phyloP scores from a whole-genome alignment of 1,140 invertebrate genomes.

The Penaeus indicus region DNA sequence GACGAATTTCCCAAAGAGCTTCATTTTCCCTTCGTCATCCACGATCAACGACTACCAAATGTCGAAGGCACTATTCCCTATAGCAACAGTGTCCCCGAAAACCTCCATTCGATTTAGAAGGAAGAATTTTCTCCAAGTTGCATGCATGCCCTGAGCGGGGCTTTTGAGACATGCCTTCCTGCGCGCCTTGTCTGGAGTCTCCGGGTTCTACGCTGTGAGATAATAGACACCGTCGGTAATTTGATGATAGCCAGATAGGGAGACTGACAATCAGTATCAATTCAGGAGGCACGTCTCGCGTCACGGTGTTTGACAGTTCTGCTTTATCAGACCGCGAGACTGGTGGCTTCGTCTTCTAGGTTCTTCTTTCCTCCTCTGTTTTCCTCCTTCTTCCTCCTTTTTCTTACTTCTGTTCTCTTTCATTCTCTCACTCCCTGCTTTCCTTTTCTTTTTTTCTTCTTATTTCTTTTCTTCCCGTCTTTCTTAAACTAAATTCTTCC shows the following conservation, averaged over 20 bases:
- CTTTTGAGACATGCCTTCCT: too few relatives aligned
- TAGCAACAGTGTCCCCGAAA: too few relatives aligned
- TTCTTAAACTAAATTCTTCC: neutral
- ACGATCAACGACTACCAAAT: too few relatives aligned
- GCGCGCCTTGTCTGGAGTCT: neutral
- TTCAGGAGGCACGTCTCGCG: slow-evolving; percentile 48
- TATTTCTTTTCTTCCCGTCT: neutral
- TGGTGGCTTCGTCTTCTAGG: neutral
- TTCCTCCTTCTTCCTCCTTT: neutral
- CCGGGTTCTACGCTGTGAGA: slow-evolving; percentile 19
- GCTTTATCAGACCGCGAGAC: slow-evolving; percentile 36
- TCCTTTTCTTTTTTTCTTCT: neutral
- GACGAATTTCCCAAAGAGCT: too few relatives aligned
- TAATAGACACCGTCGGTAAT: slow-evolving; percentile 43
- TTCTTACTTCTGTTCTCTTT: neutral
- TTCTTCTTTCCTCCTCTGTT: neutral
- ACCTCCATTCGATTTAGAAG: too few relatives aligned
- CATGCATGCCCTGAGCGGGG: too few relatives aligned
- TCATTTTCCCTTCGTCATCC: too few relatives aligned
- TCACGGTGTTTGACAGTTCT: slow-evolving; percentile 39
- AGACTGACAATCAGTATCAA: slow-evolving; percentile 49
- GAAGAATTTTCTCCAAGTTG: too few relatives aligned
- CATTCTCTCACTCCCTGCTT: neutral
- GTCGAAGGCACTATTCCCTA: too few relatives aligned
- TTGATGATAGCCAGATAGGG: slow-evolving; percentile 51